phyloP scores from a whole-genome alignment of 2,113 vertebrate genomes.

The Clupea harengus region DNA sequence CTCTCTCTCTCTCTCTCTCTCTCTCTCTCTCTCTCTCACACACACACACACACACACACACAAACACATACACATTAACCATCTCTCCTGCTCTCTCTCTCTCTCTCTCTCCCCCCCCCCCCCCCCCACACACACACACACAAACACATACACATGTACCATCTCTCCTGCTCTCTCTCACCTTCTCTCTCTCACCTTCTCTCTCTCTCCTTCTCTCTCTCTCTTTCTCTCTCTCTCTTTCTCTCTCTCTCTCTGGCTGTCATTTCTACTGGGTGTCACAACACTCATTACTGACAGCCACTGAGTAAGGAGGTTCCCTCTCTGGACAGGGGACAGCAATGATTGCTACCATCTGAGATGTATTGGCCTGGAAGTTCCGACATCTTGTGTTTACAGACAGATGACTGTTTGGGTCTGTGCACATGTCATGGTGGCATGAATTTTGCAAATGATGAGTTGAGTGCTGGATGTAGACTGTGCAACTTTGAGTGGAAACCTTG shows the following conservation, averaged over 20 bases:
- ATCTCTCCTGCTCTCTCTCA: background rate
- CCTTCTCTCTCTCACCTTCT: background rate
- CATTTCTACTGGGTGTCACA: background rate
- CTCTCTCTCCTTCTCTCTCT: background rate
- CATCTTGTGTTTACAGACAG: background rate
- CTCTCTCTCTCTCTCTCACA: background rate
- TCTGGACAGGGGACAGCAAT: background rate
- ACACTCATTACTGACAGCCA: background rate
- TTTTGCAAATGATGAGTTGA: background rate
- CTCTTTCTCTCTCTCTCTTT: background rate
- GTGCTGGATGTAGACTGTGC: background rate
- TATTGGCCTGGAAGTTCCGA: background rate
- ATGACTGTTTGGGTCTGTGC: background rate
- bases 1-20: background rate
- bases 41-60: too few relatives aligned
- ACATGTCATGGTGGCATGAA: background rate
- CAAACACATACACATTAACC: too few relatives aligned
- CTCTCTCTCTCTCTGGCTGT: background rate
- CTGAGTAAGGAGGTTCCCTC: background rate
- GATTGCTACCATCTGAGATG: background rate
- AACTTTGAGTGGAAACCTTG: background rate
- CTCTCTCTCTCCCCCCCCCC: background rate
- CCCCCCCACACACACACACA: background rate
- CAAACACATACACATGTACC: too few relatives aligned
- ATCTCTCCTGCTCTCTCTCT: background rate